A percentile compares a stretch with the other conserved stretches of the same genome.
phyloP scores from a whole-genome alignment of 1,140 invertebrate species.

The Diabrotica undecimpunctata region DNA sequence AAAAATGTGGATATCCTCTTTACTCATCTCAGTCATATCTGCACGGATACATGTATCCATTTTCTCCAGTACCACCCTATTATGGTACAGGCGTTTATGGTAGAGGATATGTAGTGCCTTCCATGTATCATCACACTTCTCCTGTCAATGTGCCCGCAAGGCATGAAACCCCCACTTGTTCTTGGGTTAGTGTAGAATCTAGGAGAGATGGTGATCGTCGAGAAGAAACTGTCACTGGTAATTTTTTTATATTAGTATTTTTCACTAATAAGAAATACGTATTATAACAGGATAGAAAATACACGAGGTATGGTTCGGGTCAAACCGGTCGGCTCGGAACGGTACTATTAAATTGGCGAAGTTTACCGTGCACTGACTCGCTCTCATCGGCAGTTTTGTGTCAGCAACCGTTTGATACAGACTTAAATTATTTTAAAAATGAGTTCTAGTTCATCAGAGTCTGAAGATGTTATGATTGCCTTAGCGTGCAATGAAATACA shows the following conservation, averaged over 20 bases:
- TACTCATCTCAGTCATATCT: conserved; percentile 36
- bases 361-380: too few relatives aligned
- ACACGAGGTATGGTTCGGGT: too few relatives aligned
- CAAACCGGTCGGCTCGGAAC: too few relatives aligned
- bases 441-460: too few relatives aligned
- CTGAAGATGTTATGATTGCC: too few relatives aligned
- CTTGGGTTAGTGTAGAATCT: conserved; percentile 33
- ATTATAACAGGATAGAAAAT: too few relatives aligned
- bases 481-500: too few relatives aligned
- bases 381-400: too few relatives aligned
- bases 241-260: neutral
- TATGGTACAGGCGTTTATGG: conserved; percentile 35
- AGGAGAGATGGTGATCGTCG: conserved; percentile 32
- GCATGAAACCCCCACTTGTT: conserved; percentile 39
- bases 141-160: conserved; percentile 33
- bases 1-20: conserved; percentile 39
- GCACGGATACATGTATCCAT: conserved; percentile 38
- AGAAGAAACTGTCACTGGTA: conserved; percentile 41
- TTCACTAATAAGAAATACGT: too few relatives aligned
- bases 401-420: too few relatives aligned
- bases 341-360: too few relatives aligned
- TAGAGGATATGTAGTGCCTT: conserved; percentile 35
- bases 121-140: conserved; percentile 36
- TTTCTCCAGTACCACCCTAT: conserved; percentile 37
- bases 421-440: too few relatives aligned